These are phyloP conservation scores for Channa maculata DNA, from an alignment of 2,113 vertebrate species.

Conservation along the genomic window DNA sequence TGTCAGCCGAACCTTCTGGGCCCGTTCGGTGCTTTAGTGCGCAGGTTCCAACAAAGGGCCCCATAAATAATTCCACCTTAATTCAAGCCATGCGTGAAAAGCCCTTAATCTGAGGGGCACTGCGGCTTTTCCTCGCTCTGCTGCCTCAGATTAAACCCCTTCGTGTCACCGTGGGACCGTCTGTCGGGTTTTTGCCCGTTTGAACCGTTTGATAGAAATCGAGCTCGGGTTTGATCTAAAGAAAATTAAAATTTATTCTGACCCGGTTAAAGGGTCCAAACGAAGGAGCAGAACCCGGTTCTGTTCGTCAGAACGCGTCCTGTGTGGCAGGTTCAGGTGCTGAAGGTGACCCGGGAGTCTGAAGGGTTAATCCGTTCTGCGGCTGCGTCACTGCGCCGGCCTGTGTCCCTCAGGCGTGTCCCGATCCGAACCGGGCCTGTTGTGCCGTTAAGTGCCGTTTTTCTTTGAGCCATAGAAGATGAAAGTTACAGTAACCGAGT, in stretches of 20 bases:
- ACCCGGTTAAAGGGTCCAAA: too few species aligned
- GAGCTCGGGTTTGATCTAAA: too few species aligned
- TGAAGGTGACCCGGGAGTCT: slow-evolving; percentile 48
- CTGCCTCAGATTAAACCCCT: neutral
- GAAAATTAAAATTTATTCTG: neutral
- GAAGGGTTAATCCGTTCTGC: slow-evolving; percentile 37
- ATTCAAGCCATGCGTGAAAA: neutral
- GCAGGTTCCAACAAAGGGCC: neutral
- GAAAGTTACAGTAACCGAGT: too few species aligned
- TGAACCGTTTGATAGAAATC: too few species aligned
- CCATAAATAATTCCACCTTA: slow-evolving; percentile 30
- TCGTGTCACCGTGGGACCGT: too few species aligned
- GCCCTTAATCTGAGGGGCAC: slow-evolving; percentile 1
- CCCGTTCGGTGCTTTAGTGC: too few species aligned
- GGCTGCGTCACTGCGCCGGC: slow-evolving; percentile 53
- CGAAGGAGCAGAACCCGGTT: neutral
- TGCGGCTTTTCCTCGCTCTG: neutral
- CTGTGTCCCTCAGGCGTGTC: neutral
- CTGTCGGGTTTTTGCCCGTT: too few species aligned
- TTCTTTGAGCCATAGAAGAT: too few species aligned
- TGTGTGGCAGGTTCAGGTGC: too few species aligned
- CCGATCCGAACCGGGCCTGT: too few species aligned
- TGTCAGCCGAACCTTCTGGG: too few species aligned
- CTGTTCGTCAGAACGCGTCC: neutral
- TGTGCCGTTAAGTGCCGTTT: too few species aligned